phyloP scores from a whole-genome alignment of 2,113 vertebrate species.

The Pelecanoides urinatrix region DNA sequence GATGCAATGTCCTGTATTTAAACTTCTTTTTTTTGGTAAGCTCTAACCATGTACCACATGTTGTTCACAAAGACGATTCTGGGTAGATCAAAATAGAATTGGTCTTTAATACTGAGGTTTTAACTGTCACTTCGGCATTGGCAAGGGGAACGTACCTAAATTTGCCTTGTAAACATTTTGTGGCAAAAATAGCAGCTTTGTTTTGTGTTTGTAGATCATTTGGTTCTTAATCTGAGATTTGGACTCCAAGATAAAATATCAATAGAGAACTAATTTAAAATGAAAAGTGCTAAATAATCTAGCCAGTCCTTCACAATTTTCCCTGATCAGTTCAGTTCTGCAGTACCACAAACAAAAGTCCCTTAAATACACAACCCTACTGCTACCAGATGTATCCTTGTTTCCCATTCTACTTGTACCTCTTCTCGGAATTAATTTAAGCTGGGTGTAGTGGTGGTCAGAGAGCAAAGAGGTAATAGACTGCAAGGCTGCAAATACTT shows the following conservation, averaged over 20 bases:
- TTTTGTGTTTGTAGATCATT: background rate
- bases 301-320: background rate
- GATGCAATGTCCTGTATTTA: background rate
- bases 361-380: background rate
- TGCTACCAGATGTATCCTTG: background rate
- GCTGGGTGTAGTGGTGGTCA: fast-evolving
- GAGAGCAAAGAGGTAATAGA: background rate
- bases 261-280: background rate
- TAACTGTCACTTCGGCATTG: background rate
- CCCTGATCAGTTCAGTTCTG: background rate
- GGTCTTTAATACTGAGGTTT: background rate
- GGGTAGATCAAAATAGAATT: background rate
- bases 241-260: background rate
- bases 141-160: background rate
- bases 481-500: background rate
- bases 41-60: background rate
- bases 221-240: background rate
- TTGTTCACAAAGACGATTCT: background rate
- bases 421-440: background rate
- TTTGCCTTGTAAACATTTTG: background rate
- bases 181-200: background rate
- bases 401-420: background rate
- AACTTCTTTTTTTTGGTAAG: background rate
- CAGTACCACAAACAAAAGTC: background rate
- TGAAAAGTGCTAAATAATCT: background rate